Evolutionary conservation across 2,113 vertebrate species (phyloP), one percentile per base, ranked within the genome.

Genomic region (Raja brachyura): DNA sequence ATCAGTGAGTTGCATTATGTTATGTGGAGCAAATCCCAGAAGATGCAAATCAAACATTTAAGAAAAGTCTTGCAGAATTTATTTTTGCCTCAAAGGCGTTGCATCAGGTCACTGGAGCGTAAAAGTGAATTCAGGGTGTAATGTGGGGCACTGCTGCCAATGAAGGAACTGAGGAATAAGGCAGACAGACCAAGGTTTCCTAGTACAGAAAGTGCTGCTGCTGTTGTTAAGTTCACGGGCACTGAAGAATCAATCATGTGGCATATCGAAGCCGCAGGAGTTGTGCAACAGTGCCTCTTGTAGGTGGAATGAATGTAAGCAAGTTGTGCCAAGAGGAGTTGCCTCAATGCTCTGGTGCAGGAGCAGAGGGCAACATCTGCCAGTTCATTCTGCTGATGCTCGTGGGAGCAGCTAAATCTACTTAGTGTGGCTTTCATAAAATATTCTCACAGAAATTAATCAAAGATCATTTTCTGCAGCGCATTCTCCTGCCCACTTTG

Each of bases 401-500:
- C 48, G 33, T 74, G 66, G 90, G 39, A 70, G 90, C 66, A 88
- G 48, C 63, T 48, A 48, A 88, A 70, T 73, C 90, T 68, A 70
- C 63, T 92, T 92, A 66, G 73, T 74, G 90, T 92, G 68, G 31
- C 90, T 74, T 92, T 73, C 90, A 92, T 92, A 92, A 73, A 92
- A 92, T 92, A 92, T 92, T 92, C 90, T 73, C 66, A 92, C 90
- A 92, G 90, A 92, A 92, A 92, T 92, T 74, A 92, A 92, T 92
- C 90, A 92, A 92, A 92, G 90, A 92, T 92, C 90, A 92, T 92
- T 92, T 92, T 70, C 90, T 73, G 68, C 66, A 70, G 90, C 8
- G 25, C 66, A 92, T 4, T 74, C 90, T 73, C 90, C 33, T 70
- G 90, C 90, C 68, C 90, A 92, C 90, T 92, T 92, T 92, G 90